phyloP scores from a whole-genome alignment of 2,113 vertebrate species.

The Donacobius atricapilla region DNA sequence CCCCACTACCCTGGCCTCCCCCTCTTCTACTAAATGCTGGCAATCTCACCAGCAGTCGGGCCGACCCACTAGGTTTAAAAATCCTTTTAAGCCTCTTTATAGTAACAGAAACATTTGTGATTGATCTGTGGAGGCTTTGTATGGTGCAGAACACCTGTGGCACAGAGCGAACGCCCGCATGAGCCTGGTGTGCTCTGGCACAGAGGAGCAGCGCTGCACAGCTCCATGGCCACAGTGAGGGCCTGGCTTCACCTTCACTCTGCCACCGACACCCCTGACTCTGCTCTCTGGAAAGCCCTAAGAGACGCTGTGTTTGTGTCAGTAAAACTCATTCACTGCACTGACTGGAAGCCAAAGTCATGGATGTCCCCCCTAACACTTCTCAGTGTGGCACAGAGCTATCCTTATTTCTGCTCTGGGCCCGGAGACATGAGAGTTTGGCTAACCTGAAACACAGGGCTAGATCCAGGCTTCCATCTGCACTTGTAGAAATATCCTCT shows the following conservation, averaged over 20 bases:
- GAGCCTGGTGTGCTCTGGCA: slow-evolving; percentile 44
- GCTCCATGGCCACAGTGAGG: slow-evolving; percentile 30
- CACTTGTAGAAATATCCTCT: background rate
- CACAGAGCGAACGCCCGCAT: background rate
- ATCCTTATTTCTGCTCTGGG: background rate
- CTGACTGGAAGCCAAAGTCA: background rate
- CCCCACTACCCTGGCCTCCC: background rate
- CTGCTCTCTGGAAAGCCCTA: background rate
- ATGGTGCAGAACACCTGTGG: slow-evolving; percentile 68
- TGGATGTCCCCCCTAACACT: rapidly evolving
- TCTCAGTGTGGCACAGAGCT: rapidly evolving
- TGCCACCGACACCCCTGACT: background rate
- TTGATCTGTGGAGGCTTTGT: slow-evolving; percentile 71
- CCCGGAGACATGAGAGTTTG: background rate
- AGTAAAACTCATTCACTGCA: slow-evolving; percentile 22
- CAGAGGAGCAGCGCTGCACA: background rate
- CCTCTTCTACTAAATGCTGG: slow-evolving; percentile 32
- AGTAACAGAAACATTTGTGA: slow-evolving; percentile 68
- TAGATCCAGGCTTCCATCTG: background rate
- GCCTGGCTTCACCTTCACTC: slow-evolving; percentile 29
- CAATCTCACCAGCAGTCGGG: slow-evolving; percentile 31
- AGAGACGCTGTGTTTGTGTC: background rate
- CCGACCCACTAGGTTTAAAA: slow-evolving; percentile 60
- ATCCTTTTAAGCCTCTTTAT: slow-evolving; percentile 77
- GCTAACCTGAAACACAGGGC: background rate